These are phyloP conservation scores for Latheticus oryzae DNA, from an alignment of 2,888 invertebrate genomes.

Conservation along the genomic window DNA sequence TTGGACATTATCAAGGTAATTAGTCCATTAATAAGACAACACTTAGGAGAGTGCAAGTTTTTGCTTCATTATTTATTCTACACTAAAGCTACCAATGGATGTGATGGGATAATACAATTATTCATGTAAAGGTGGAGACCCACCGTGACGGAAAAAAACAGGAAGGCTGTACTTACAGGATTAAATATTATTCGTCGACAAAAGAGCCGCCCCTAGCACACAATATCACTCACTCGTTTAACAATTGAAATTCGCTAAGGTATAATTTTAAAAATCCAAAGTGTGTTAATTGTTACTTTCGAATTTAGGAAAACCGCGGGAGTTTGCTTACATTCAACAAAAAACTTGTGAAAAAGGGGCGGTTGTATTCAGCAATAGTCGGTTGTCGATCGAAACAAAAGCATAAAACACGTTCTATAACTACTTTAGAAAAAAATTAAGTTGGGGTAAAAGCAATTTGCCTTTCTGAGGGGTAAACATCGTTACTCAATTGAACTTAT, in stretches of 20 bases:
- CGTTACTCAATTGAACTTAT: constrained; percentile 60
- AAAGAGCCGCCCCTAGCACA: constrained; percentile 37
- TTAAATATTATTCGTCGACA: constrained; percentile 45
- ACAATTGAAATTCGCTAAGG: constrained; percentile 15
- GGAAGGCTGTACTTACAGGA: constrained; percentile 44
- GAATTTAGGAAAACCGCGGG: constrained; percentile 57
- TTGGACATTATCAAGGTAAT: constrained; percentile 26
- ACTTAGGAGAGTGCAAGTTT: constrained; percentile 8
- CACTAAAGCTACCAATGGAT: constrained; percentile 19
- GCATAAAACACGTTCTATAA: constrained; percentile 20
- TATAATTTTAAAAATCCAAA: constrained; percentile 48
- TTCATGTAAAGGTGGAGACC: constrained; percentile 20
- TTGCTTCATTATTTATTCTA: constrained; percentile 4
- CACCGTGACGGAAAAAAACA: constrained; percentile 19
- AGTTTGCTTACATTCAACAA: constrained; percentile 36
- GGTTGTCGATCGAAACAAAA: constrained; percentile 27
- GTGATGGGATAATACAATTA: constrained; percentile 30
- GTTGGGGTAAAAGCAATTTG: constrained; percentile 15
- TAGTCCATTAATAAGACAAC: constrained; percentile 29
- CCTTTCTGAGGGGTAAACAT: constrained; percentile 48
- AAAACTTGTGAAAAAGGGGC: constrained; percentile 27
- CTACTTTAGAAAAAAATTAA: constrained; percentile 10
- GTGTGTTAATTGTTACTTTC: constrained; percentile 60
- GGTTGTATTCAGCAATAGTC: constrained; percentile 13
- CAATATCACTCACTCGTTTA: constrained; percentile 37